Base-by-base conservation (phyloP, 2,888 invertebrate species). In the Coremacera marginata region DNA sequence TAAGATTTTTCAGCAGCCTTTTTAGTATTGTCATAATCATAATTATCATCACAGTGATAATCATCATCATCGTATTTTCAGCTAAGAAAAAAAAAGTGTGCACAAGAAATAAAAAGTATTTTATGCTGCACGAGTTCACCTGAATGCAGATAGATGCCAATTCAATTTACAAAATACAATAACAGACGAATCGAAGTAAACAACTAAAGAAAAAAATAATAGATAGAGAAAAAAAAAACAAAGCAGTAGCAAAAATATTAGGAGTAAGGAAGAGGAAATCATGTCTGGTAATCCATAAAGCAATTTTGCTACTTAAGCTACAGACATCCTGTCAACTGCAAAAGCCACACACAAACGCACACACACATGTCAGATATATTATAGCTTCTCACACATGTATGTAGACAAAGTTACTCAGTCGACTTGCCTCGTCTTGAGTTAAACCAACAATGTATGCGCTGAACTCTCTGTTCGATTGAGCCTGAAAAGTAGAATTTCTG, bases 261-360 rank as follows among this genome's bases (percentile, higher is more conserved):
- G 14, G 14, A 11, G 49, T 14, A 27, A n/a, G 34, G 57, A 55
- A 71, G 14, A 71, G 55, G 57, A 57, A 71, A 71, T 71, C 71
- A 71, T 57, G 71, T 57, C 71, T 71, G 70, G 25, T 57, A 71
- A 71, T 71, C 37, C 71, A 71, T 71, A 71, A 71, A 57, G 57
- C n/a, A 44, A 71, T 71, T 71, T 71, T 37, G 34, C 71, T 37
- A 22, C 57, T 68, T 68, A 44, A 49, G 68, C 51, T 51, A 37
- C 49, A 49, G 44, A 68, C 63, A n/a, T 34, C 63, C 27, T 34
- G 16, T 34, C 34, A 19, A 27, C 34, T 27, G 34, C 63, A 63
- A 34, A 62, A 34, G 63, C 63, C n/a, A 27, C 27, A 27, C 60
- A 60, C 27, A 27, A 3, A 60, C 25, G 5, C 25, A 57, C 11